phyloP scores from a whole-genome alignment of 2,888 invertebrate species.

The Dusona sp. region DNA sequence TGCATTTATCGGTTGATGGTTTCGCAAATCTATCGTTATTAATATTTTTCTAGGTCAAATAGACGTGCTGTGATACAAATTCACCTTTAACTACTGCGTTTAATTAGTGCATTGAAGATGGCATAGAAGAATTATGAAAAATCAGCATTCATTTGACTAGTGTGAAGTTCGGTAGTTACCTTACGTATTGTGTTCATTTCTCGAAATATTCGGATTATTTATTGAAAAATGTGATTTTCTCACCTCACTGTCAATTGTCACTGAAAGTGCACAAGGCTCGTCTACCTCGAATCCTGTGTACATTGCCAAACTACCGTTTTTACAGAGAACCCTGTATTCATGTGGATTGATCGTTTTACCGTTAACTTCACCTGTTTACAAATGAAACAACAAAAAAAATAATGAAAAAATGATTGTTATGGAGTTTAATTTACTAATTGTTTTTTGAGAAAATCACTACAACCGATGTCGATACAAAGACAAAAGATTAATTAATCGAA shows the following conservation, averaged over 20 bases:
- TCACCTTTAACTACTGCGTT: no score
- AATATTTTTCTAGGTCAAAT: no score
- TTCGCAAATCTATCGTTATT: no score
- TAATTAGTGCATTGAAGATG: no score
- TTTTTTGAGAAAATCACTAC: neutral
- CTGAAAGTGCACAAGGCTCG: conserved; percentile 86
- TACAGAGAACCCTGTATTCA: conserved; percentile 87
- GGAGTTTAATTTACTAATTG: neutral
- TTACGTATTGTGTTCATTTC: no score
- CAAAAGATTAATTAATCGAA: neutral
- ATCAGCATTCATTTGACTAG: no score
- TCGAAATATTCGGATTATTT: no score
- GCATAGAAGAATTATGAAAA: no score
- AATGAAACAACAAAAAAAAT: conserved; percentile 1
- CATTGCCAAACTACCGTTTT: conserved; percentile 87
- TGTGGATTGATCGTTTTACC: conserved; percentile 80
- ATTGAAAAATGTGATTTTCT: neutral
- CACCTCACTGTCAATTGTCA: conserved; percentile 88
- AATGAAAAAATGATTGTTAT: no score
- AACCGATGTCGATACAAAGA: neutral
- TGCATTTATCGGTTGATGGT: no score
- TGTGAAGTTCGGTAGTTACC: no score
- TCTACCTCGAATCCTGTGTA: conserved; percentile 86
- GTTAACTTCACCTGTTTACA: conserved; percentile 80
- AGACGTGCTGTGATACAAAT: no score